A percentile compares a stretch with the other conserved stretches of the same genome.
phyloP scores from a whole-genome alignment of 2,113 vertebrate genomes.

The Symphodus melops region DNA sequence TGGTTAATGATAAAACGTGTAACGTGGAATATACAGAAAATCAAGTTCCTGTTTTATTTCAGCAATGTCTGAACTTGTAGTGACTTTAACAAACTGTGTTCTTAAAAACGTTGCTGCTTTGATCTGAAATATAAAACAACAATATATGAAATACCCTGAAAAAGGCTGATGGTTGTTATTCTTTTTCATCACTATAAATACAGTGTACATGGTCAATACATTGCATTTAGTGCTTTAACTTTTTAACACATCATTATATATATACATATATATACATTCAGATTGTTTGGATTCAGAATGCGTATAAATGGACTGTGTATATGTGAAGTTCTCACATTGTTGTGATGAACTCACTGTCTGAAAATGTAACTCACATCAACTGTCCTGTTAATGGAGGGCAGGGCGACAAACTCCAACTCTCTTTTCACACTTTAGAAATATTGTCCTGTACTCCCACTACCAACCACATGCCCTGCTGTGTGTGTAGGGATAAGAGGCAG shows the following conservation, averaged over 20 bases:
- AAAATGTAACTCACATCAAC: slow-evolving; percentile 8
- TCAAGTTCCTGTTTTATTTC: no score
- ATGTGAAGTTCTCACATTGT: background rate
- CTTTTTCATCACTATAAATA: no score
- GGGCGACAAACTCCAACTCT: slow-evolving; percentile 15
- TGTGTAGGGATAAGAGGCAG: slow-evolving; percentile 23
- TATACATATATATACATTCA: background rate
- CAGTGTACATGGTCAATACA: no score
- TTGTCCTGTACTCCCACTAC: slow-evolving; percentile 14
- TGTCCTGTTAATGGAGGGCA: slow-evolving; percentile 10
- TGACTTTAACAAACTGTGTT: no score
- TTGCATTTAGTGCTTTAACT: no score
- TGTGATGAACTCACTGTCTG: slow-evolving; percentile 4
- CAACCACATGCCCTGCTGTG: slow-evolving; percentile 1
- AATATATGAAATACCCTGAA: no score
- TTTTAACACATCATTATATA: no score
- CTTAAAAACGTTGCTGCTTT: no score
- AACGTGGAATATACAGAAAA: no score
- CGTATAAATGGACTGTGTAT: slow-evolving; percentile 16
- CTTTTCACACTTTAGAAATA: slow-evolving; percentile 36
- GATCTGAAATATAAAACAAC: no score
- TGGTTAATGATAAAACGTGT: background rate
- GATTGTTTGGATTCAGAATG: background rate
- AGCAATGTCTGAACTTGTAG: no score
- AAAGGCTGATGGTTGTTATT: no score